Conservation (phyloP, 2,888 invertebrate species). For the Galeruca laticollis region DNA sequence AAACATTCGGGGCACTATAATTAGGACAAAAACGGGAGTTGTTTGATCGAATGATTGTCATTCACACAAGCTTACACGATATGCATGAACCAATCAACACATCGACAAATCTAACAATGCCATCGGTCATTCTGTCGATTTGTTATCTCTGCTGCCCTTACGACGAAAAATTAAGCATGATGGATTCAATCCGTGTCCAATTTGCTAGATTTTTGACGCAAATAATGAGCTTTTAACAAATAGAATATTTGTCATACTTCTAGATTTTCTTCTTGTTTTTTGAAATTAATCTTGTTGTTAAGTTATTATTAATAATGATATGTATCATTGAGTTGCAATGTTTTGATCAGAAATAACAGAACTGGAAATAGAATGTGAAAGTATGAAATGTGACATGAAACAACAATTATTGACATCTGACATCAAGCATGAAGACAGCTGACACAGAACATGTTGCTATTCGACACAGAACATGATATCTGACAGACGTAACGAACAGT, state of each 20-base stretch:
- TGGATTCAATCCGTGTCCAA: background rate
- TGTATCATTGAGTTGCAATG: too few species aligned
- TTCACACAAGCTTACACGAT: slow-evolving; percentile 32
- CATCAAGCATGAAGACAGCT: too few species aligned
- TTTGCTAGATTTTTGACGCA: background rate
- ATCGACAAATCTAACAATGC: background rate
- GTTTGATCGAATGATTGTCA: slow-evolving; percentile 25
- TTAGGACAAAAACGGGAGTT: slow-evolving; percentile 34
- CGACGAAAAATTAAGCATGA: background rate
- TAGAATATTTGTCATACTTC: background rate
- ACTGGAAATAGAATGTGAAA: too few species aligned
- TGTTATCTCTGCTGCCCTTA: background rate
- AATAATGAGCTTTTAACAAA: too few species aligned
- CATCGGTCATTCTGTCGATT: background rate
- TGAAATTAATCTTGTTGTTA: too few species aligned
- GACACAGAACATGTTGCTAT: too few species aligned
- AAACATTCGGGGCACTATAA: slow-evolving; percentile 32
- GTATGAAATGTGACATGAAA: too few species aligned
- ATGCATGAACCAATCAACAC: slow-evolving; percentile 5
- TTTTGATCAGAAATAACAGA: too few species aligned
- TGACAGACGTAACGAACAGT: too few species aligned
- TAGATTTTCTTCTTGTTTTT: background rate
- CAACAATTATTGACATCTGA: too few species aligned
- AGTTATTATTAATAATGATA: too few species aligned
- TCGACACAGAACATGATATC: too few species aligned